phyloP scores from a whole-genome alignment of 2,113 vertebrate species.

The Scalopus aquaticus region DNA sequence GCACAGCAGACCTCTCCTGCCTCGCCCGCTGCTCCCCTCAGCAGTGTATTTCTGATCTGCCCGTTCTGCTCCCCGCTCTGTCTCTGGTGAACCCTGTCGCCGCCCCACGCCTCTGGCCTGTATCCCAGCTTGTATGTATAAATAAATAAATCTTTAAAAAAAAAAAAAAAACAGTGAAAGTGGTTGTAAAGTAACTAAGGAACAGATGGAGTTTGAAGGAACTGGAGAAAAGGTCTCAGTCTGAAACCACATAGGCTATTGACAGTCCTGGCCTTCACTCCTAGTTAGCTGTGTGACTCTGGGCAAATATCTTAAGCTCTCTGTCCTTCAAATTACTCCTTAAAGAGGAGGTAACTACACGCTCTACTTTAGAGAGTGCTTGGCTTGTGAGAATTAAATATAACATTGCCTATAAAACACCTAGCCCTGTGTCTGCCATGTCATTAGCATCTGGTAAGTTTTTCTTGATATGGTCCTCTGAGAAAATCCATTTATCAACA shows the following conservation, averaged over 20 bases:
- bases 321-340: not conserved
- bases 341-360: not conserved
- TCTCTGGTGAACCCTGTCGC: too few relatives aligned
- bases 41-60: too few relatives aligned
- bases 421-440: not conserved
- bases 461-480: not conserved
- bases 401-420: not conserved
- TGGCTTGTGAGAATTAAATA: not conserved
- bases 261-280: not conserved
- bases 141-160: too few relatives aligned
- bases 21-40: too few relatives aligned
- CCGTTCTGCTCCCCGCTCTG: too few relatives aligned
- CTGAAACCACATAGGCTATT: rapidly evolving
- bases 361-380: not conserved
- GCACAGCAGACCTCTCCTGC: too few relatives aligned
- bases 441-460: not conserved
- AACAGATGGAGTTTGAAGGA: not conserved
- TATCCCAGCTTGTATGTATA: too few relatives aligned
- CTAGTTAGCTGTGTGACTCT: not conserved
- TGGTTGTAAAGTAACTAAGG: not conserved
- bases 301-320: not conserved
- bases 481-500: not conserved
- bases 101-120: too few relatives aligned
- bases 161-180: conserved; percentile 21
- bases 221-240: not conserved